Evolutionary conservation across 1,140 invertebrate genomes (phyloP).

Genomic region (Intoshia linei): DNA sequence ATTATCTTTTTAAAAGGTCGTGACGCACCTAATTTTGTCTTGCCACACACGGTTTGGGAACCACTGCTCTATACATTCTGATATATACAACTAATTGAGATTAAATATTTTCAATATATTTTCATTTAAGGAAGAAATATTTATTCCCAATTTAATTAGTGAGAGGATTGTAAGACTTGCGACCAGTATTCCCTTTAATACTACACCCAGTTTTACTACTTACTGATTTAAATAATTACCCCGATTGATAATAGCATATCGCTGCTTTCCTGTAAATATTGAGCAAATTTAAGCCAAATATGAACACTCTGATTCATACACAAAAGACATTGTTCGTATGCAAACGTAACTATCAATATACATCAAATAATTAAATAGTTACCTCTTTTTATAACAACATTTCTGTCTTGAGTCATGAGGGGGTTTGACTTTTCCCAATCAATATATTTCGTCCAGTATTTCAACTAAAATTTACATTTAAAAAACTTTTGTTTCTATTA

Average conservation of each 20-base stretch:
- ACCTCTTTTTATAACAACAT: slow-evolving; percentile 47
- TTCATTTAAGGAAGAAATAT: no score
- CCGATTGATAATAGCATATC: slow-evolving; percentile 69
- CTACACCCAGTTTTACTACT: no score
- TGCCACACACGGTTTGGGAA: no score
- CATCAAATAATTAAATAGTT: not conserved
- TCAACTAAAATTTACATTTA: slow-evolving; percentile 32
- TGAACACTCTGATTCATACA: slow-evolving; percentile 86
- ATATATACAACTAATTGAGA: no score
- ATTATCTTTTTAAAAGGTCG: no score
- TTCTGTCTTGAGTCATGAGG: slow-evolving; percentile 63
- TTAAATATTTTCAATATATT: no score
- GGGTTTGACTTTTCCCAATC: slow-evolving; percentile 85
- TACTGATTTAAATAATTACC: slow-evolving; percentile 15
- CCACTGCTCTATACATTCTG: no score
- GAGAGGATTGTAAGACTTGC: no score
- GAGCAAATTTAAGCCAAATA: slow-evolving; percentile 87
- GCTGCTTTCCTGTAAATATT: slow-evolving; percentile 65
- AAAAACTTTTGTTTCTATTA: not conserved
- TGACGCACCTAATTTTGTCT: no score
- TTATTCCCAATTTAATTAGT: no score
- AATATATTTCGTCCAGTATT: slow-evolving; percentile 97
- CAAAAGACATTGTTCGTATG: slow-evolving; percentile 76
- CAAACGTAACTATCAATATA: slow-evolving; percentile 49
- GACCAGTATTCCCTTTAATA: no score